Conservation (phyloP, 2,797 vertebrate genomes). For the Netta rufina region DNA sequence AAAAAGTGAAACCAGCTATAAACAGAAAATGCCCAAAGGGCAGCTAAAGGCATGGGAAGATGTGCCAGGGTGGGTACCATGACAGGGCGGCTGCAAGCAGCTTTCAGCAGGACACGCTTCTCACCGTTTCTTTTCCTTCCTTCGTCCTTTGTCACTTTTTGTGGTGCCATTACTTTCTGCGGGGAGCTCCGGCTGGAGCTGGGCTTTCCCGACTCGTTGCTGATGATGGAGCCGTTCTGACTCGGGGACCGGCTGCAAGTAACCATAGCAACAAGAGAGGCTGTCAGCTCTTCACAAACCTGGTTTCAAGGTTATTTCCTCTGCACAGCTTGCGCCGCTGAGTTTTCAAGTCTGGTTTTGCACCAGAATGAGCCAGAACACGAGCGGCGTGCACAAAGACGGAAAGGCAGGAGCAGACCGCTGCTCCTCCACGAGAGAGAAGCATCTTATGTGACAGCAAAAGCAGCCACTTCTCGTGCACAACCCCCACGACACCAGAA, state of each 20-base stretch:
- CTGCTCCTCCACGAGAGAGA: neutral
- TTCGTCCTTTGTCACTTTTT: constrained; percentile 92
- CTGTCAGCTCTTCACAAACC: constrained; percentile 81
- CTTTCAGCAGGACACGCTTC: constrained; percentile 38
- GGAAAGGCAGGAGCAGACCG: neutral
- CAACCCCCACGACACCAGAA: neutral
- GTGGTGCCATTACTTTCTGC: constrained; percentile 91
- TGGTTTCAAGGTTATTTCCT: constrained; percentile 82
- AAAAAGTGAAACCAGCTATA: neutral
- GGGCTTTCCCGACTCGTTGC: constrained; percentile 92
- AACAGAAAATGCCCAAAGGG: neutral
- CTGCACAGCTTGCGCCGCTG: constrained; percentile 53
- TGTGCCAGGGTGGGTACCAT: neutral
- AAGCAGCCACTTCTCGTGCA: neutral
- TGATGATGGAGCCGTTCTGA: constrained; percentile 95
- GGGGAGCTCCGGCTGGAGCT: constrained; percentile 87
- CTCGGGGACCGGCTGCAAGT: constrained; percentile 94
- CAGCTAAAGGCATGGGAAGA: neutral
- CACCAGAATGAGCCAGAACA: neutral
- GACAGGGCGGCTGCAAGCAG: neutral
- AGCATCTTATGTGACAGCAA: neutral
- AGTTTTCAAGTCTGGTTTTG: constrained; percentile 42
- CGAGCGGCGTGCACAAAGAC: neutral
- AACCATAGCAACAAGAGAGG: constrained; percentile 97
- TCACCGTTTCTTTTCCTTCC: constrained; percentile 90